phyloP scores from a whole-genome alignment of 2,797 vertebrate species.

The Squalus acanthias region DNA sequence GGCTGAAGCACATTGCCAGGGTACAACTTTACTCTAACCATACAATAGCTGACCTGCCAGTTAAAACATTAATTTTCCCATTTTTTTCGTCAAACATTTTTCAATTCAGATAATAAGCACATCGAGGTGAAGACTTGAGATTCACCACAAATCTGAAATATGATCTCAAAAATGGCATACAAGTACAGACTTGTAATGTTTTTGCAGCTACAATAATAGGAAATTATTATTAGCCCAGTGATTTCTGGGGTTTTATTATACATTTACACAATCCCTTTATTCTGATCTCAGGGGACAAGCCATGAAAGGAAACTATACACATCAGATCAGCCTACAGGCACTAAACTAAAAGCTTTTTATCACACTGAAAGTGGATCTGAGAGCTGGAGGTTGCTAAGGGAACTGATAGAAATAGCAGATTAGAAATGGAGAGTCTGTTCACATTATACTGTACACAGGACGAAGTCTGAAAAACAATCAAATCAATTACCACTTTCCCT shows the following conservation, averaged over 20 bases:
- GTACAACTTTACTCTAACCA: not conserved
- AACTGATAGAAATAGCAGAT: not conserved
- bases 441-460: not conserved
- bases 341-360: conserved; percentile 21
- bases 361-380: not conserved
- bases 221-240: not conserved
- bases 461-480: not conserved
- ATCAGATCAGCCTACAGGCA: conserved; percentile 1
- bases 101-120: not conserved
- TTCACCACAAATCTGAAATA: not conserved
- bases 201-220: not conserved
- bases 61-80: not conserved
- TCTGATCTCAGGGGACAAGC: conserved; percentile 7
- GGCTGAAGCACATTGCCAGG: not conserved
- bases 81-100: not conserved
- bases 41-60: not conserved
- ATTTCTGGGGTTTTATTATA: not conserved
- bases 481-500: not conserved
- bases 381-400: not conserved
- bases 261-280: not conserved
- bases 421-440: not conserved
- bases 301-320: not conserved
- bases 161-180: not conserved
- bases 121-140: not conserved
- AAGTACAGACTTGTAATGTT: not conserved